Evolutionary conservation across 2,113 vertebrate species (phyloP).

Genomic region (Gnathonemus echidnorhynchus): DNA sequence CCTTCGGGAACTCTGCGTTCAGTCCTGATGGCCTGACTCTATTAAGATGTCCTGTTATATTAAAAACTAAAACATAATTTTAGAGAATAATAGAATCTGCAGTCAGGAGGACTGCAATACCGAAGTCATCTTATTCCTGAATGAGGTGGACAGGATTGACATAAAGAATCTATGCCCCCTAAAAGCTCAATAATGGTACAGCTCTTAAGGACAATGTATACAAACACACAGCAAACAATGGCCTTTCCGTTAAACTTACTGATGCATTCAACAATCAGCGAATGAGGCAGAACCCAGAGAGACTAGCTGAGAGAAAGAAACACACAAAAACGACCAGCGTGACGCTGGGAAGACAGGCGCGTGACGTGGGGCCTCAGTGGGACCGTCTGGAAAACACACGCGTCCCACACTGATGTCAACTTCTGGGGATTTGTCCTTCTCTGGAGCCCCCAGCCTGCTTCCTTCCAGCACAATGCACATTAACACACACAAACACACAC

Average conservation of each 20-base stretch:
- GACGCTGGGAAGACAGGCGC: not conserved
- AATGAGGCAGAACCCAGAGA: not conserved
- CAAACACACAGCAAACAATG: not conserved
- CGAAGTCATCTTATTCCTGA: not conserved
- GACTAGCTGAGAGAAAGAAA: constrained; percentile 2
- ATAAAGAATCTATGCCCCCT: not conserved
- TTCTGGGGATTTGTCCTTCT: not conserved
- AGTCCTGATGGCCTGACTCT: not conserved
- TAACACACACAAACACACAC: not conserved
- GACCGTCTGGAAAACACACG: not conserved
- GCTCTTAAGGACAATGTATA: not conserved
- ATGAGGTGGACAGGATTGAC: not conserved
- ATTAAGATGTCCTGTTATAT: not conserved
- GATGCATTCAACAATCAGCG: not conserved
- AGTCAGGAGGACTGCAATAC: not conserved
- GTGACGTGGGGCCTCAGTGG: not conserved
- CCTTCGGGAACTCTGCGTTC: not conserved
- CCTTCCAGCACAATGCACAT: not conserved
- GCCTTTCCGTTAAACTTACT: not conserved
- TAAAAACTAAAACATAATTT: not conserved
- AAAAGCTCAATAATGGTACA: not conserved
- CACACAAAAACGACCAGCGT: not conserved
- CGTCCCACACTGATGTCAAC: not conserved
- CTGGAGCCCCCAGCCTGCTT: not conserved
- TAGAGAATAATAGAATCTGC: not conserved